Evolutionary conservation across 2,888 invertebrate genomes (phyloP).

Genomic region (Selenia dentaria): DNA sequence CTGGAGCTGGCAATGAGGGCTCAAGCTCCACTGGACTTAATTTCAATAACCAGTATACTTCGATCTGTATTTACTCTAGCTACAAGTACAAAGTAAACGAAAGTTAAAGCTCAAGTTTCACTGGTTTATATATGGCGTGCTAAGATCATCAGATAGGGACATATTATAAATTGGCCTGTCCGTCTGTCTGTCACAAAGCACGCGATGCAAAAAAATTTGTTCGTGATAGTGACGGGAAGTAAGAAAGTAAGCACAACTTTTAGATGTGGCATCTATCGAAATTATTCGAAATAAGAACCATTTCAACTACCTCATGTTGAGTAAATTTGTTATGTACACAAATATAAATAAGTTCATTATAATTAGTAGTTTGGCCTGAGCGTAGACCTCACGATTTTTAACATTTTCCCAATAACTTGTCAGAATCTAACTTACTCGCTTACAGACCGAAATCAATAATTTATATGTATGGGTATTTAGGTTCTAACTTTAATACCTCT

Average conservation of each 20-base stretch:
- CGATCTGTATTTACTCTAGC: background rate
- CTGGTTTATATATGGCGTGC: slow-evolving; percentile 40
- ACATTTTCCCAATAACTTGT: no score
- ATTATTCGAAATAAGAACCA: no score
- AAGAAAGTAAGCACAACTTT: background rate
- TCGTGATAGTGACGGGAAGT: slow-evolving; percentile 25
- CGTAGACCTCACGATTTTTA: no score
- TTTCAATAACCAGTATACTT: background rate
- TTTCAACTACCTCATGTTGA: no score
- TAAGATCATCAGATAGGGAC: slow-evolving; percentile 73
- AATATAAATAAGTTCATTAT: no score
- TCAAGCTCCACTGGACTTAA: slow-evolving; percentile 4
- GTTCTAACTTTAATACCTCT: no score
- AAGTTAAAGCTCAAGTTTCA: slow-evolving; percentile 30
- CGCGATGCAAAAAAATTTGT: slow-evolving; percentile 79
- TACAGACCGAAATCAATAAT: no score
- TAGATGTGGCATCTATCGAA: slow-evolving; percentile 10
- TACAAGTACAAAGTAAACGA: background rate
- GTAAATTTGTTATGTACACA: no score
- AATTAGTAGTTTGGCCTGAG: no score
- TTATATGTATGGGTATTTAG: no score
- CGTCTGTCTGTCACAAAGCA: slow-evolving; percentile 78
- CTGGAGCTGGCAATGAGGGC: background rate
- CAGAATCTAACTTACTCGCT: no score
- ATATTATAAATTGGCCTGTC: slow-evolving; percentile 82